These are phyloP conservation scores for Ahaetulla prasina DNA, from an alignment of 2,113 vertebrate genomes.

Conservation along the genomic window DNA sequence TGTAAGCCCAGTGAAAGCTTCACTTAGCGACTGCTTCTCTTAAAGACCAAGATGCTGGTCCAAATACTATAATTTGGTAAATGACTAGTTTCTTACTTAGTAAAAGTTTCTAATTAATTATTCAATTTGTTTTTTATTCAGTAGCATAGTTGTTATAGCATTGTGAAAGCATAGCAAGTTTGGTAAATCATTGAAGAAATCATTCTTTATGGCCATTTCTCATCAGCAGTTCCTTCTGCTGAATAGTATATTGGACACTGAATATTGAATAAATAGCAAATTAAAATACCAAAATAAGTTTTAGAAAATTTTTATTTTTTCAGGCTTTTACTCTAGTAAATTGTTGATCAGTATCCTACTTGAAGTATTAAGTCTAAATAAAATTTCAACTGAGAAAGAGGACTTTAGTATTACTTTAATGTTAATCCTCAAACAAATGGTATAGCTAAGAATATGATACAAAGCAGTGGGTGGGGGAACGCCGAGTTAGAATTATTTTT, in stretches of 20 bases:
- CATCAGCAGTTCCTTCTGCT: background rate
- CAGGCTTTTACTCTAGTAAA: background rate
- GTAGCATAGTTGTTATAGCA: background rate
- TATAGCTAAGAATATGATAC: background rate
- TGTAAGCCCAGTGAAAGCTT: background rate
- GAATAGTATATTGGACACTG: background rate
- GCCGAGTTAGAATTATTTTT: background rate
- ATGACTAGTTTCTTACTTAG: background rate
- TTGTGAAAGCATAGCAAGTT: background rate
- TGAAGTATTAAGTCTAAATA: background rate
- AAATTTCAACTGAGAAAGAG: background rate
- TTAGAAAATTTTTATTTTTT: background rate
- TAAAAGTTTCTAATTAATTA: background rate
- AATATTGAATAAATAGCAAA: background rate
- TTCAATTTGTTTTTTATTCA: background rate
- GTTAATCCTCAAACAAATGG: conserved; percentile 22
- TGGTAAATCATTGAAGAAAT: background rate
- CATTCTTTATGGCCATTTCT: background rate
- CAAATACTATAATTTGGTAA: background rate
- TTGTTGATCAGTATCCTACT: background rate
- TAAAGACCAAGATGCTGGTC: background rate
- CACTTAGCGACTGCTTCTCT: background rate
- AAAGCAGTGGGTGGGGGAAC: background rate
- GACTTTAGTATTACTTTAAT: background rate
- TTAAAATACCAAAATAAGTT: background rate